Evolutionary conservation across 2,797 vertebrate species (phyloP).

Genomic region (Acanthopagrus latus): DNA sequence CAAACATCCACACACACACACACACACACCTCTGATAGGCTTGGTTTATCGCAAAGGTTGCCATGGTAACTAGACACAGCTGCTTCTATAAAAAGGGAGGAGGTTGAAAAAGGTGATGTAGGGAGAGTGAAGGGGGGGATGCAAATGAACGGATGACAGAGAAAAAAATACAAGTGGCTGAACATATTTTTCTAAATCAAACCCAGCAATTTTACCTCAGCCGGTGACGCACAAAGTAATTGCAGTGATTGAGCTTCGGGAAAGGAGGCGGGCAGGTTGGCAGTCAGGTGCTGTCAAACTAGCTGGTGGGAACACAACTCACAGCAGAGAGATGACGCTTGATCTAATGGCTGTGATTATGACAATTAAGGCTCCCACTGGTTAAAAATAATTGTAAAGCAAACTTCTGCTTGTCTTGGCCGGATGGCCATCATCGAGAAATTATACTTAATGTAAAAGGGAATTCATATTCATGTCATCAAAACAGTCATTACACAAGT

Average conservation of each 20-base stretch:
- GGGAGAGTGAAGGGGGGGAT: neutral
- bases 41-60: conserved; percentile 61
- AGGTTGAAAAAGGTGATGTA: conserved; percentile 50
- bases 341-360: conserved; percentile 54
- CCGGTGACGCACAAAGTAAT: conserved; percentile 56
- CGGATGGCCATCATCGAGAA: neutral
- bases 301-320: conserved; percentile 22
- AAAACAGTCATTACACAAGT: neutral
- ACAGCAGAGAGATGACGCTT: conserved; percentile 39
- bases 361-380: conserved; percentile 52
- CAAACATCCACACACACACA: neutral
- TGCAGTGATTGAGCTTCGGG: conserved; percentile 62
- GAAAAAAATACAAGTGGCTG: conserved; percentile 39
- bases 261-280: conserved; percentile 34
- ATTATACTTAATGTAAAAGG: conserved; percentile 11
- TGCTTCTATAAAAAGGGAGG: conserved; percentile 45
- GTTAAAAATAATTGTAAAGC: conserved; percentile 57
- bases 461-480: neutral
- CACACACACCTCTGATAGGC: conserved; percentile 51
- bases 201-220: conserved; percentile 52
- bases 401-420: conserved; percentile 28
- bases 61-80: conserved; percentile 76
- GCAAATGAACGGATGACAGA: conserved; percentile 26
- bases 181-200: conserved; percentile 60
- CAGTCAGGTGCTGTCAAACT: conserved; percentile 47